A percentile compares a stretch with the other conserved stretches of the same genome.
Conservation (phyloP, 2,888 invertebrate genomes). For the Catotricha subobsoleta region DNA sequence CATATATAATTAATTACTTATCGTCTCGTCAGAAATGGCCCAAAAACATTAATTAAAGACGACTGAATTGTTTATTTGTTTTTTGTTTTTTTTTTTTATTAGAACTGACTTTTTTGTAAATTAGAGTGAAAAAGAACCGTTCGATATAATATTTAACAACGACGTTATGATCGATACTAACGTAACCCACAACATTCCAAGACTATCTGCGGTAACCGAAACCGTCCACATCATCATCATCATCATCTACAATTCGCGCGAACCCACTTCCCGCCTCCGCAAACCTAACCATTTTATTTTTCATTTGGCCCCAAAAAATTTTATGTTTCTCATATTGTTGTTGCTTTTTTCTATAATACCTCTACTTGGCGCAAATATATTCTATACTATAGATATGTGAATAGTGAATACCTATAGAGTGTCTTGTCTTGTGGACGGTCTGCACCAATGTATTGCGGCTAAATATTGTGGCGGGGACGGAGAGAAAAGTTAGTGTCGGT, state of each 20-base stretch:
- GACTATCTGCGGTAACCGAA: constrained; percentile 8
- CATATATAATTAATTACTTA: no score
- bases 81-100: no score
- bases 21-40: no score
- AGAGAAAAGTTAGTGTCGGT: constrained; percentile 4
- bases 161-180: constrained; percentile 2
- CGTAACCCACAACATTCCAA: constrained; percentile 6
- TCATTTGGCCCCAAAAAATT: constrained; percentile 5
- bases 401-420: neutral
- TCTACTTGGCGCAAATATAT: neutral
- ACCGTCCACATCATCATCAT: constrained; percentile 5
- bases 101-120: no score
- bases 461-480: constrained; percentile 16
- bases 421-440: neutral
- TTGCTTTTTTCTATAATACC: neutral
- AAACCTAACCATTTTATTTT: constrained; percentile 6
- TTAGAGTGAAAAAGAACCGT: neutral
- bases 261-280: constrained; percentile 5
- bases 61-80: no score
- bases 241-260: neutral
- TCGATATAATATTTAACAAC: neutral
- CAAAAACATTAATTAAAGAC: no score
- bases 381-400: neutral
- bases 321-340: neutral
- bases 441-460: constrained; percentile 18